Conservation (phyloP, 1,140 invertebrate species). For the Tachypleus tridentatus region DNA sequence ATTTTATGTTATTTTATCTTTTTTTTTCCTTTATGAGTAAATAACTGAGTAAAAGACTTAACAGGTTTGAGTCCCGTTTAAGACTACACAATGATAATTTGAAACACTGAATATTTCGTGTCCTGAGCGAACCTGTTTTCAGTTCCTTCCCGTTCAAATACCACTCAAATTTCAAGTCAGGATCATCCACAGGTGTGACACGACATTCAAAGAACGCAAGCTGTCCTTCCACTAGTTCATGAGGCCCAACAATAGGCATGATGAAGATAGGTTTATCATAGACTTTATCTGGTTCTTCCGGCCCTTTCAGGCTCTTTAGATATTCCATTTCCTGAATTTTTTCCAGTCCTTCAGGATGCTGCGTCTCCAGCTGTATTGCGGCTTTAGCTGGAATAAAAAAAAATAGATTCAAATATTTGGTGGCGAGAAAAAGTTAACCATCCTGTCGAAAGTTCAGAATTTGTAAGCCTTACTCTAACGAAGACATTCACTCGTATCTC, state of each 20-base stretch:
- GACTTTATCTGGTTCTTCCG: conserved; percentile 53
- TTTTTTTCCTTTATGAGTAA: too few species aligned
- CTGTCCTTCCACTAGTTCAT: conserved; percentile 65
- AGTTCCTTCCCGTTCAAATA: conserved; percentile 43
- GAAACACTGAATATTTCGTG: too few species aligned
- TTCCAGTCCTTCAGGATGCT: conserved; percentile 87
- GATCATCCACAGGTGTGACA: conserved; percentile 80
- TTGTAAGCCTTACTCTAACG: too few species aligned
- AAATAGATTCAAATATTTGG: too few species aligned
- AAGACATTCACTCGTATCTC: too few species aligned
- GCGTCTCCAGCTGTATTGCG: conserved; percentile 76
- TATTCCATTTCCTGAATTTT: conserved; percentile 84
- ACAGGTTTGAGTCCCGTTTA: too few species aligned
- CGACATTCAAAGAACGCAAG: conserved; percentile 53
- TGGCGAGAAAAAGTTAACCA: too few species aligned
- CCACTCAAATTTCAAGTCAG: conserved; percentile 77
- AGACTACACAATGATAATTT: too few species aligned
- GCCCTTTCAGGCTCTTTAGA: conserved; percentile 32
- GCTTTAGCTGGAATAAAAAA: conserved; percentile 51
- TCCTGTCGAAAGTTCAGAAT: too few species aligned
- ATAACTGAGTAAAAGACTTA: too few species aligned
- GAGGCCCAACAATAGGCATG: conserved; percentile 72
- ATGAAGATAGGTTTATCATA: conserved; percentile 67
- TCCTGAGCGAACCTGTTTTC: conserved; percentile 36
- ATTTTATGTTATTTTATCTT: too few species aligned